Evolutionary conservation across 37 sponge, comb jelly and placozoan species (phyloP).

Genomic region (Agelas oroides): DNA sequence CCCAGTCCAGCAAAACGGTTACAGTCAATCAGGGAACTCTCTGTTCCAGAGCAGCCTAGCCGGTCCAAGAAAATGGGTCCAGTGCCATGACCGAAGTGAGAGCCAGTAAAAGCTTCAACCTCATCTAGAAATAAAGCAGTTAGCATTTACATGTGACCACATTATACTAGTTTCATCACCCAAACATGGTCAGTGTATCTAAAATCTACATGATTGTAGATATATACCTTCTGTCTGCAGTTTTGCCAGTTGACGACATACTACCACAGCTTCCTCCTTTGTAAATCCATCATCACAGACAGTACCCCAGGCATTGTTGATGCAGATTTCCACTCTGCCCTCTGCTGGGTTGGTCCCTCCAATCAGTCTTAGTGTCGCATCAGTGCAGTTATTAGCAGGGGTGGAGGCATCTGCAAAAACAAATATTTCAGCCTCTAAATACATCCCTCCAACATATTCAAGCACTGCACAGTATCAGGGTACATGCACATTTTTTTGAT

Average conservation of each 20-base stretch:
- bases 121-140: too few relatives aligned
- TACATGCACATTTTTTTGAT: too few relatives aligned
- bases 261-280: conserved; percentile 10
- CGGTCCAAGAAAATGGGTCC: conserved; percentile 26
- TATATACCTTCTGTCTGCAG: too few relatives aligned
- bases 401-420: conserved; percentile 11
- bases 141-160: too few relatives aligned
- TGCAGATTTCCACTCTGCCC: conserved; percentile 51
- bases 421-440: too few relatives aligned
- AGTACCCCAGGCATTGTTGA: conserved; percentile 39
- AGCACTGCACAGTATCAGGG: too few relatives aligned
- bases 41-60: conserved; percentile 20
- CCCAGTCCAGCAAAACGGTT: neutral
- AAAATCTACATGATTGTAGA: too few relatives aligned
- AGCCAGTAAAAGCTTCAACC: too few relatives aligned
- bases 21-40: conserved; percentile 39
- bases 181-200: too few relatives aligned
- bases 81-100: neutral
- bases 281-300: conserved; percentile 20
- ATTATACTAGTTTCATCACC: too few relatives aligned
- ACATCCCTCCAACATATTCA: too few relatives aligned
- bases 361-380: conserved; percentile 3
- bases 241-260: neutral
- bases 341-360: neutral
- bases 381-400: conserved; percentile 6